A percentile compares a stretch with the other conserved stretches of the same genome.
These are phyloP conservation scores for Zaprionus vittiger DNA, from an alignment of 1,140 invertebrate genomes.

Conservation along the genomic window DNA sequence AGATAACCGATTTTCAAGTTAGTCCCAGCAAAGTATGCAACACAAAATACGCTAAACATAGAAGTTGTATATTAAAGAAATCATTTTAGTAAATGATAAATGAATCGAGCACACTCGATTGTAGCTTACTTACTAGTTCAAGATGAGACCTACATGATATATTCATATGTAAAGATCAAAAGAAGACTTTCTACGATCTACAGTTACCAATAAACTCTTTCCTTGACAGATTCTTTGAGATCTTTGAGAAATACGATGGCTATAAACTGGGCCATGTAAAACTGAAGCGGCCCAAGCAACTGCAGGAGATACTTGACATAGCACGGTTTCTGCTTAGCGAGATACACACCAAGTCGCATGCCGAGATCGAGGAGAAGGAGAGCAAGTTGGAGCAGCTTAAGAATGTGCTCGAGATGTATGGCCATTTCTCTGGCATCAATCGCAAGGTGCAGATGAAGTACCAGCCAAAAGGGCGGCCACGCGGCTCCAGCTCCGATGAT, in stretches of 20 bases:
- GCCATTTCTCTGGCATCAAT: constrained; percentile 99
- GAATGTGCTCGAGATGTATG: constrained; percentile 99
- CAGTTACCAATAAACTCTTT: no score
- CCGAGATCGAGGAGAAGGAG: constrained; percentile 98
- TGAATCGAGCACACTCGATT: no score
- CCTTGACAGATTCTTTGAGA: constrained; percentile 95
- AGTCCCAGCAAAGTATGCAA: no score
- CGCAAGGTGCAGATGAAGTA: constrained; percentile 99
- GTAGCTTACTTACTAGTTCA: no score
- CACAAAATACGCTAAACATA: no score
- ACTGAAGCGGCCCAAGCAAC: constrained; percentile 97
- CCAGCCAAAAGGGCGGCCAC: constrained; percentile 96
- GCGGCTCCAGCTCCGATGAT: constrained; percentile 97
- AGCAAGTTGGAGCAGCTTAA: constrained; percentile 99
- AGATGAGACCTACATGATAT: no score
- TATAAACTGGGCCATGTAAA: constrained; percentile 98
- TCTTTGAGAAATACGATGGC: constrained; percentile 99
- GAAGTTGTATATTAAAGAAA: no score
- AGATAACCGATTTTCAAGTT: no score
- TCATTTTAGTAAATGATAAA: no score
- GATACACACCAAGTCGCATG: constrained; percentile 93
- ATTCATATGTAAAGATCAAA: no score
- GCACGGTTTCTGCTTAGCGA: constrained; percentile 94
- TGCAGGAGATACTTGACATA: constrained; percentile 99
- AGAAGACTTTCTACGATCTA: no score